Conservation (phyloP, 2,113 vertebrate genomes). For the Saccopteryx bilineata region DNA sequence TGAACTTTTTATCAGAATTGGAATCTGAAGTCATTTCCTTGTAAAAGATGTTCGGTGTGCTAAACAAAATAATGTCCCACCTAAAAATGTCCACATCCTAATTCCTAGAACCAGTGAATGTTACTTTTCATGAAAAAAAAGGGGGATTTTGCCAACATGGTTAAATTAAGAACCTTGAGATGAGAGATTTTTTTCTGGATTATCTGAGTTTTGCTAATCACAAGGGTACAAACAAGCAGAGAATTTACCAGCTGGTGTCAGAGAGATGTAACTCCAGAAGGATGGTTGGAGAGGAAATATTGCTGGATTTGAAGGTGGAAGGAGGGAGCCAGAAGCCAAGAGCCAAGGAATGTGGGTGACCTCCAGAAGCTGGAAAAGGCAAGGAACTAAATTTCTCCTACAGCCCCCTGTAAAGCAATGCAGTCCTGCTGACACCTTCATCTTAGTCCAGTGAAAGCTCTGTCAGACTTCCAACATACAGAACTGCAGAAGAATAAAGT, state of each 20-base stretch:
- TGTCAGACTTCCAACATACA: not conserved
- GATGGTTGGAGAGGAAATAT: not conserved
- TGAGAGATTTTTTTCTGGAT: not conserved
- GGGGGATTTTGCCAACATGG: not conserved
- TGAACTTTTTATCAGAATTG: not conserved
- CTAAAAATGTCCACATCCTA: not conserved
- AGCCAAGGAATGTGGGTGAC: not conserved
- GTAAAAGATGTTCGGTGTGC: not conserved
- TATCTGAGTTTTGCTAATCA: not conserved
- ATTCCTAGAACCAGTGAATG: not conserved
- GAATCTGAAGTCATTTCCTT: not conserved
- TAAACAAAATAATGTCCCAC: not conserved
- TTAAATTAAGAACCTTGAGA: not conserved
- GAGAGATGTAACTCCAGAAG: not conserved
- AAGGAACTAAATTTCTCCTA: not conserved
- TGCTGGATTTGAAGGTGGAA: not conserved
- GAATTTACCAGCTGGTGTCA: not conserved
- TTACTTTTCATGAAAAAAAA: not conserved
- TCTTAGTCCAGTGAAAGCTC: not conserved
- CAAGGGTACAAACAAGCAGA: not conserved
- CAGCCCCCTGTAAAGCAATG: rapidly evolving
- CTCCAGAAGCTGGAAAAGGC: not conserved
- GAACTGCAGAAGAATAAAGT: not conserved
- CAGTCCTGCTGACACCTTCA: not conserved
- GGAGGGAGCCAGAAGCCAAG: not conserved